A percentile compares a stretch with the other conserved stretches of the same genome.
phyloP scores from a whole-genome alignment of 2,797 vertebrate species.

The Erpetoichthys calabaricus region DNA sequence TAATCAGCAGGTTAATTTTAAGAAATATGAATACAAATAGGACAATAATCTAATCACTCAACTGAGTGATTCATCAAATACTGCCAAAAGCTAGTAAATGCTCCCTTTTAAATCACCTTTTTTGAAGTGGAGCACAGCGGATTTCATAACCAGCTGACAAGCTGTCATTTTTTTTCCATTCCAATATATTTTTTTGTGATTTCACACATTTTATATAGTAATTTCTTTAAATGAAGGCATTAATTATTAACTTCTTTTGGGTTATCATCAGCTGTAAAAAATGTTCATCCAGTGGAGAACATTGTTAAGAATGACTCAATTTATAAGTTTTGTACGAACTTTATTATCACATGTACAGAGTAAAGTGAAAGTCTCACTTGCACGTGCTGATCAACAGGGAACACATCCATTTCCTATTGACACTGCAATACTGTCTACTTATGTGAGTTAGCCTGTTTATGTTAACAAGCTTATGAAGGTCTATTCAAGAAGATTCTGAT shows the following conservation, averaged over 20 bases:
- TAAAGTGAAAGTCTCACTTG: too few species aligned
- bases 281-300: too few species aligned
- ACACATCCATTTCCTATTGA: too few species aligned
- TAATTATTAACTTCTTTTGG: background rate
- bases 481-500: too few species aligned
- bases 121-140: conserved; percentile 39
- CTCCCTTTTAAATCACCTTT: conserved; percentile 14
- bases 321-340: too few species aligned
- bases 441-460: too few species aligned
- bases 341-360: too few species aligned
- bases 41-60: conserved; percentile 23
- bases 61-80: conserved; percentile 5
- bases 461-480: too few species aligned
- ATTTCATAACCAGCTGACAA: conserved; percentile 28
- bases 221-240: conserved; percentile 19
- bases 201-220: conserved; percentile 7
- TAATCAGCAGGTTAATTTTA: background rate
- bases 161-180: conserved; percentile 27
- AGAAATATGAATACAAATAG: conserved; percentile 23
- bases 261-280: too few species aligned
- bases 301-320: too few species aligned
- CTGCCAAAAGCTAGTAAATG: conserved; percentile 11
- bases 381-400: too few species aligned
- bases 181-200: background rate
- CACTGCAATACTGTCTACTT: too few species aligned